Evolutionary conservation across 2,888 invertebrate genomes (phyloP).

Genomic region (Entomobrya proxima): DNA sequence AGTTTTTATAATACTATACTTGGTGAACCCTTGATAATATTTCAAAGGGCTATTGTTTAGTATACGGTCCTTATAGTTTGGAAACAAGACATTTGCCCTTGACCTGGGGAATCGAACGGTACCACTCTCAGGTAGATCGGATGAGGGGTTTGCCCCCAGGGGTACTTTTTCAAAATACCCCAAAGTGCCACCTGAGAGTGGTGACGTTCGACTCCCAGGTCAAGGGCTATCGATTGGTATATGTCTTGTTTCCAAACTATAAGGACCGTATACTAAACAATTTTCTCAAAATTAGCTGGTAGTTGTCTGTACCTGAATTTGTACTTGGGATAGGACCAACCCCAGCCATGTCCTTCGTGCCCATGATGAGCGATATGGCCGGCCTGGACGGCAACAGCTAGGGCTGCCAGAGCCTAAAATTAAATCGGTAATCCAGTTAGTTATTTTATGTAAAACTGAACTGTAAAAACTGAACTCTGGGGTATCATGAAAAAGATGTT

Average conservation of each 20-base stretch:
- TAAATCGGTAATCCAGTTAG: neutral
- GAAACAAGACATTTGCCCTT: no score
- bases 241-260: no score
- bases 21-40: neutral
- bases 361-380: constrained; percentile 45
- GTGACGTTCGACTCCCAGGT: no score
- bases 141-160: no score
- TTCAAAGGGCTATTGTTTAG: no score
- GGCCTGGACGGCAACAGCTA: constrained; percentile 51
- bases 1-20: neutral
- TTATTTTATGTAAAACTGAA: neutral
- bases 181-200: no score
- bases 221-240: no score
- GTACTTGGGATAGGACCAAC: constrained; percentile 69
- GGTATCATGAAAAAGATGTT: neutral
- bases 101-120: no score
- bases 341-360: constrained; percentile 65
- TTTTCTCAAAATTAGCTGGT: neutral
- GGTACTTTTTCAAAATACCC: no score
- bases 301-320: constrained; percentile 57
- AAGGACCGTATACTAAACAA: no score
- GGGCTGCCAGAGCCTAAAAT: constrained; percentile 43
- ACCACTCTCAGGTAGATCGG: no score
- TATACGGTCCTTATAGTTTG: no score
- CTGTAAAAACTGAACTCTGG: neutral